Percentiles rank a stretch among this genome's conserved stretches.
phyloP scores from a whole-genome alignment of 1,140 invertebrate genomes.

The Halyomorpha halys region DNA sequence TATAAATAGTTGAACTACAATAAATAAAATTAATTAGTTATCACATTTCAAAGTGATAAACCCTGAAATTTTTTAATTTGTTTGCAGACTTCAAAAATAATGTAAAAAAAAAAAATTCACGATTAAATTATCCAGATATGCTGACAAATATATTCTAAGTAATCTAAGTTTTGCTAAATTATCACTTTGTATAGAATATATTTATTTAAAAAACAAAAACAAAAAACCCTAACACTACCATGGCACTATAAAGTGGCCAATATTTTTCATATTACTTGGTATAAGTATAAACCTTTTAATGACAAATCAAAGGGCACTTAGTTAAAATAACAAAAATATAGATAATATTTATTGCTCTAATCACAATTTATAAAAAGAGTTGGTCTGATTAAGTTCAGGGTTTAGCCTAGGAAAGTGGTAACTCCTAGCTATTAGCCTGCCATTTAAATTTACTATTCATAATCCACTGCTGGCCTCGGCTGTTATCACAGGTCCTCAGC shows the following conservation, averaged over 20 bases:
- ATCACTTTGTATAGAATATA: not conserved
- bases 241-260: conserved; percentile 14
- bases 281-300: not conserved
- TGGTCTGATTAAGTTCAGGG: not conserved
- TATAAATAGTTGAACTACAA: no score
- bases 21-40: no score
- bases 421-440: conserved; percentile 50
- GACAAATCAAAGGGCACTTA: conserved; percentile 13
- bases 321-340: conserved; percentile 12
- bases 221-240: conserved; percentile 1
- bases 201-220: not conserved
- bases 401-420: conserved; percentile 10
- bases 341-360: conserved; percentile 12
- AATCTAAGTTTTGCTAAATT: no score
- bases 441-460: conserved; percentile 93
- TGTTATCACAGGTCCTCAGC: conserved; percentile 62
- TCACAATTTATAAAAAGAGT: conserved; percentile 8
- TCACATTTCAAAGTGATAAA: conserved; percentile 1
- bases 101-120: no score
- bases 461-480: conserved; percentile 77
- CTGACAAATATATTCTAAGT: no score
- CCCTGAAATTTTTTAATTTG: not conserved
- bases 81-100: no score
- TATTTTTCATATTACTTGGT: not conserved
- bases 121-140: no score